Evolutionary conservation across 2,113 vertebrate genomes (phyloP).

Genomic region (Anthoscopus minutus): DNA sequence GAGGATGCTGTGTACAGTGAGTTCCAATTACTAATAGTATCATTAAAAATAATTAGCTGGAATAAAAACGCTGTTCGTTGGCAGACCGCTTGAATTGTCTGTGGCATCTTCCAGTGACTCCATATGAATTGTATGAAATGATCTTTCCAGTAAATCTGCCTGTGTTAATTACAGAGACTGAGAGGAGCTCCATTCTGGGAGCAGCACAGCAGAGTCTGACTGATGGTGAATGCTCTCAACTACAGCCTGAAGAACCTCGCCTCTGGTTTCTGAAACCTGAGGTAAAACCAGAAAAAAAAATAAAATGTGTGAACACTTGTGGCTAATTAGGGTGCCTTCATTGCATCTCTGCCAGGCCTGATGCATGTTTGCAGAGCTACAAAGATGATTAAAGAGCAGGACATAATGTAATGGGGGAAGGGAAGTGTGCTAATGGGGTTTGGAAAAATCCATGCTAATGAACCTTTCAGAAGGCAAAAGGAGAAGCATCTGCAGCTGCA

Average conservation of each 20-base stretch:
- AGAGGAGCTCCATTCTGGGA: not conserved
- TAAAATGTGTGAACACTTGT: not conserved
- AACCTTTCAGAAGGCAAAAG: not conserved
- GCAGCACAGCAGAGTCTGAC: not conserved
- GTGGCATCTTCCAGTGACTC: not conserved
- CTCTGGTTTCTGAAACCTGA: not conserved
- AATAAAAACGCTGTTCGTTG: conserved; percentile 31
- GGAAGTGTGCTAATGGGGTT: not conserved
- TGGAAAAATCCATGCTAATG: not conserved
- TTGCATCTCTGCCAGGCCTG: not conserved
- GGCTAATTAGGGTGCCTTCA: conserved; percentile 22
- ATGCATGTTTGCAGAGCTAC: not conserved
- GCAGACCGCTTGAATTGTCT: not conserved
- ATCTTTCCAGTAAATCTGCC: not conserved
- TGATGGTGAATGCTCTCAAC: not conserved
- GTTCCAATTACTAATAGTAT: conserved; percentile 10
- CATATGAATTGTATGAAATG: not conserved
- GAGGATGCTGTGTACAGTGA: not conserved
- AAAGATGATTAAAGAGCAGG: not conserved
- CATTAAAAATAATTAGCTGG: conserved; percentile 53
- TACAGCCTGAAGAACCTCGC: not conserved
- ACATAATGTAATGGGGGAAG: not conserved
- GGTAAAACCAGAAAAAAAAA: not conserved
- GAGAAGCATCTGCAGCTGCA: not conserved
- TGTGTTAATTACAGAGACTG: not conserved